Evolutionary conservation across 92 coral and sea anemone species (phyloP), one percentile per base, ranked within the genome.

Genomic region (Palythoa heliodiscus): DNA sequence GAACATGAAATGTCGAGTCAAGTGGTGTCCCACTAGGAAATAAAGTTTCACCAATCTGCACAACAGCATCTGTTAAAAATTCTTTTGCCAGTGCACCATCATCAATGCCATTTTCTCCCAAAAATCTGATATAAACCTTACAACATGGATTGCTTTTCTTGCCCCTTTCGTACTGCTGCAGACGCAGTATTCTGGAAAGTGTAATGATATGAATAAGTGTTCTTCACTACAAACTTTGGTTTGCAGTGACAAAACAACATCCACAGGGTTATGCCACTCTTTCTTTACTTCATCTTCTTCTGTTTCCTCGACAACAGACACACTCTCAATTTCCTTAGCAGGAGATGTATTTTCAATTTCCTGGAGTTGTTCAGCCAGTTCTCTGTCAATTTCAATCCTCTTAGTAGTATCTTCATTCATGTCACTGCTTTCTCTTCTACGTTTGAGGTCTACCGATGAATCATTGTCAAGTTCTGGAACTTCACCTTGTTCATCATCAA

Each of bases 21-120:
- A 89, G 71, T 29, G 94, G 93, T 35, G 86, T 75, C 4, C 95
- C 97, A 89, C 89, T 70, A 17, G 91, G 92, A 76, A 93, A 93
- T 68, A 93, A 83, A 13, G 64, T 79, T 24, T 52, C 39, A 54
- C 92, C 90, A 69, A 90, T 86, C 54, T 89, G 79, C 1, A 69
- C 74, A 52, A 93, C 64, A 47, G 89, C 86, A 73, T 79, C 50
- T 4, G 92, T 71, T 29, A 91, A 82, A 63, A 87, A 93, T 86
- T 93, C 94, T 37, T 82, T 83, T 38, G 93, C 84, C 74, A 93
- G 50, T 71, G 92, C 93, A 38, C 93, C 93, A 23, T 77, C 53
- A 52, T 90, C 93, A 64, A 90, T 93, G 23, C 92, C 95, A 70
- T 72, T 35, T 70, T n/a, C n/a, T n/a, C n/a, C n/a, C n/a, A n/a